Conservation (phyloP, 2,113 vertebrate species). For the Nothoprocta pentlandii region DNA sequence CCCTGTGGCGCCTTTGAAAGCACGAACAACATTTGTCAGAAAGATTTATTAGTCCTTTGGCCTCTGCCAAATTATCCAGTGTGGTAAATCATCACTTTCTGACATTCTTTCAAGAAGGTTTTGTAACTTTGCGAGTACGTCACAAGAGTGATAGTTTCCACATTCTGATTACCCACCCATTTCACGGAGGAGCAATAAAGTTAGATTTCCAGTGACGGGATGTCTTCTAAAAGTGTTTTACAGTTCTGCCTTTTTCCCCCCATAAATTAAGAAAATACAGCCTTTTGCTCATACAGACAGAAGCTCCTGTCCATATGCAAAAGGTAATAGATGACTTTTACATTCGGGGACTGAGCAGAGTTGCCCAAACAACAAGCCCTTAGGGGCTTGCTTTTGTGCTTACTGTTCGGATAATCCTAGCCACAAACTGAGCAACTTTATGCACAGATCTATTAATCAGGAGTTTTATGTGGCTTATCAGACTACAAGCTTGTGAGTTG, state of each 20-base stretch:
- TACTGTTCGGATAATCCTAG: background rate
- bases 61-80: slow-evolving; percentile 22
- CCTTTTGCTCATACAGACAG: background rate
- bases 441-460: background rate
- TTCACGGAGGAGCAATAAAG: background rate
- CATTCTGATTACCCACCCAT: slow-evolving; percentile 3
- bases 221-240: background rate
- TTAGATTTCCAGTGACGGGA: background rate
- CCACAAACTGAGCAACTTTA: background rate
- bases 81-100: slow-evolving; percentile 50
- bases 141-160: slow-evolving; percentile 31
- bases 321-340: background rate
- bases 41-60: slow-evolving; percentile 36
- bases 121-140: slow-evolving; percentile 23
- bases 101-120: slow-evolving; percentile 37
- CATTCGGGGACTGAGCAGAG: background rate
- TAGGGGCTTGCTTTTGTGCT: background rate
- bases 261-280: background rate
- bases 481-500: background rate
- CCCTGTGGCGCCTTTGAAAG: background rate
- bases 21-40: slow-evolving; percentile 22
- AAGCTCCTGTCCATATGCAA: background rate
- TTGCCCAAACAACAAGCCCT: background rate
- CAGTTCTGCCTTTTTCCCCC: background rate
- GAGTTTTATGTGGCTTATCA: background rate